Percentiles rank a stretch among this genome's conserved stretches.
These are phyloP conservation scores for Coenobita brevimanus DNA, from an alignment of 1,140 invertebrate genomes.

Conservation along the genomic window DNA sequence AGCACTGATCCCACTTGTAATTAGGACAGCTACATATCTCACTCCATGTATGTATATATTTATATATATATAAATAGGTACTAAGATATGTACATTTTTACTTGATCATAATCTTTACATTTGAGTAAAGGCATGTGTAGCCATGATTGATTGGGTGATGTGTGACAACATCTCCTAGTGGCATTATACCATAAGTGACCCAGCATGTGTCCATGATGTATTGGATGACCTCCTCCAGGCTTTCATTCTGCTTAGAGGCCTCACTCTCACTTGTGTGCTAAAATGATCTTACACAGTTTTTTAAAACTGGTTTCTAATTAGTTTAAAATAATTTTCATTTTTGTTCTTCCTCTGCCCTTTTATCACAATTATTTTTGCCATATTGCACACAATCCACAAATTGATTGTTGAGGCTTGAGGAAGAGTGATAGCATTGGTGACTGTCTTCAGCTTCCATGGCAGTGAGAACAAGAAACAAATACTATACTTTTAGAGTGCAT, in stretches of 20 bases:
- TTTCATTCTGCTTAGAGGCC: conserved; percentile 41
- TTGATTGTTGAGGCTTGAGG: conserved; percentile 45
- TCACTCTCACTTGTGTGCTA: neutral
- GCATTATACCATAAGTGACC: conserved; percentile 62
- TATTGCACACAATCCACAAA: neutral
- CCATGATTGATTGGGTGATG: conserved; percentile 59
- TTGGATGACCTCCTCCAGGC: conserved; percentile 11
- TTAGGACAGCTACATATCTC: conserved; percentile 42
- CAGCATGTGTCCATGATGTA: conserved; percentile 16
- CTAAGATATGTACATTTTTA: conserved; percentile 52
- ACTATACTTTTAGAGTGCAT: conserved; percentile 24
- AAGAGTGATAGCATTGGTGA: conserved; percentile 26
- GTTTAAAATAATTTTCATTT: neutral
- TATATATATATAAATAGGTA: conserved; percentile 11
- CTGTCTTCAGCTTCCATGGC: conserved; percentile 17
- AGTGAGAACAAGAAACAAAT: conserved; percentile 15
- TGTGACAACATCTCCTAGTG: conserved; percentile 59
- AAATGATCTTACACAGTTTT: neutral
- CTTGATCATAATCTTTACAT: conserved; percentile 62
- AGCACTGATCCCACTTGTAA: conserved; percentile 53
- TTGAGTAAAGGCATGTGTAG: conserved; percentile 66
- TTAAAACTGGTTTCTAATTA: neutral
- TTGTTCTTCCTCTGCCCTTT: too few species aligned
- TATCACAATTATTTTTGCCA: too few species aligned
- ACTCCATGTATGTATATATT: conserved; percentile 54